These are phyloP conservation scores for Hydra vulgaris DNA, from an alignment of 30 jellyfish, hydroid and myxozoan species.

Conservation along the genomic window DNA sequence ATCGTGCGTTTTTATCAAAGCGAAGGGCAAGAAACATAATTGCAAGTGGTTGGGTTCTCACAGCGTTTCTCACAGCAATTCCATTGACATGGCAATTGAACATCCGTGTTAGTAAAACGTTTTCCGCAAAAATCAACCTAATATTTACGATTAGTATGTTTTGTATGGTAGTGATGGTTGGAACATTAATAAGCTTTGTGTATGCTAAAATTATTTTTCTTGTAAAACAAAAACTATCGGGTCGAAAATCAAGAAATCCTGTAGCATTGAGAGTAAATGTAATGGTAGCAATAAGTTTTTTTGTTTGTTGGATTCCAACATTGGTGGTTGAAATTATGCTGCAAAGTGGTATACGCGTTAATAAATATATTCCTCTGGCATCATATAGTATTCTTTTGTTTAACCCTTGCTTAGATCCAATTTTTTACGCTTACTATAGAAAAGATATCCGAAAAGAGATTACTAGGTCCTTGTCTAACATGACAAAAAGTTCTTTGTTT, in stretches of 20 bases:
- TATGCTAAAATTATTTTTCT: constrained; percentile 13
- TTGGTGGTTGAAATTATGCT: constrained; percentile 17
- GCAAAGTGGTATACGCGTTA: background rate
- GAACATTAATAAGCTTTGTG: background rate
- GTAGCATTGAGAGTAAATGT: constrained; percentile 27
- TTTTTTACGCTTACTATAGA: constrained; percentile 33
- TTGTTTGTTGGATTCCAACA: constrained; percentile 41
- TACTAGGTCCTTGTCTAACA: no score
- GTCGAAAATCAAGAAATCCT: constrained; percentile 8
- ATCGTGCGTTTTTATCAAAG: constrained; percentile 12
- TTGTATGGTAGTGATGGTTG: constrained; percentile 20
- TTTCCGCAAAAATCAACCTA: background rate
- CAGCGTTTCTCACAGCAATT: background rate
- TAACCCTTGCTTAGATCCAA: constrained; percentile 43
- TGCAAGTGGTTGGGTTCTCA: constrained; percentile 23
- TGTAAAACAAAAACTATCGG: background rate
- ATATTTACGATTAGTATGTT: background rate
- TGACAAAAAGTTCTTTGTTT: no score
- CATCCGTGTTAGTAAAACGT: background rate
- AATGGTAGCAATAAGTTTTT: constrained; percentile 28
- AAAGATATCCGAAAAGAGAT: constrained; percentile 25
- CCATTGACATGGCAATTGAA: constrained; percentile 28
- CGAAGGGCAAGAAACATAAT: constrained; percentile 8
- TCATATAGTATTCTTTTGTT: constrained; percentile 15
- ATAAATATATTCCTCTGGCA: background rate